Conservation (phyloP, 2,888 invertebrate genomes). For the Clistopyga incitator region DNA sequence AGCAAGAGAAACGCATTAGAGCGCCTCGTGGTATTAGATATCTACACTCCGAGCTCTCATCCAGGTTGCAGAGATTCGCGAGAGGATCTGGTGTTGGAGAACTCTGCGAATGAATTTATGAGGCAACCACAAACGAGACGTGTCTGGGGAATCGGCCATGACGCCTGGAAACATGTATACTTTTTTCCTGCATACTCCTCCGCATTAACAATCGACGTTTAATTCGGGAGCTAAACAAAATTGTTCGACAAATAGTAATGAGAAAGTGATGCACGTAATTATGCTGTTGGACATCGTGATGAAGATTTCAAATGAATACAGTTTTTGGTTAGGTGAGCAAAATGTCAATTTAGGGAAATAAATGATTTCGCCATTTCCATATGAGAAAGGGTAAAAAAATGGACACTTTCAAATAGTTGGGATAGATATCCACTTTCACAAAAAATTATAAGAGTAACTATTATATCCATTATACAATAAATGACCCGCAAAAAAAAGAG, state of each 20-base stretch:
- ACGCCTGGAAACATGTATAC: constrained; percentile 48
- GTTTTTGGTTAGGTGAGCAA: too few relatives aligned
- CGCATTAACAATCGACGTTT: background rate
- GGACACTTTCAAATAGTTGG: too few relatives aligned
- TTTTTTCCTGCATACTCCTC: background rate
- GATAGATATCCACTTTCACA: too few relatives aligned
- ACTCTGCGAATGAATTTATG: constrained; percentile 64
- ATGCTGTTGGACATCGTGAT: background rate
- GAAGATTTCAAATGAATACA: background rate
- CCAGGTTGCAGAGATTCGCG: constrained; percentile 36
- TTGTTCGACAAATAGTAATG: background rate
- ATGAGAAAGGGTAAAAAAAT: too few relatives aligned
- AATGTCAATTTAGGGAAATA: too few relatives aligned
- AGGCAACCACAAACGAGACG: constrained; percentile 36
- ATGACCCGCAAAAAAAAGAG: too few relatives aligned
- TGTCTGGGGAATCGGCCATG: constrained; percentile 37
- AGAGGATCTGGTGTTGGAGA: constrained; percentile 27
- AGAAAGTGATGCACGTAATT: background rate
- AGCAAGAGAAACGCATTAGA: constrained; percentile 77
- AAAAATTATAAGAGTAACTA: too few relatives aligned
- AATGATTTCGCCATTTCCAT: too few relatives aligned
- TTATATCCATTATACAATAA: too few relatives aligned
- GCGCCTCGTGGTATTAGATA: constrained; percentile 52
- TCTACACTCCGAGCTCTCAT: constrained; percentile 41
- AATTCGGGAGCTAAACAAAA: background rate